Base-by-base conservation (phyloP, 2,797 vertebrate genomes). In the Morus bassanus region DNA sequence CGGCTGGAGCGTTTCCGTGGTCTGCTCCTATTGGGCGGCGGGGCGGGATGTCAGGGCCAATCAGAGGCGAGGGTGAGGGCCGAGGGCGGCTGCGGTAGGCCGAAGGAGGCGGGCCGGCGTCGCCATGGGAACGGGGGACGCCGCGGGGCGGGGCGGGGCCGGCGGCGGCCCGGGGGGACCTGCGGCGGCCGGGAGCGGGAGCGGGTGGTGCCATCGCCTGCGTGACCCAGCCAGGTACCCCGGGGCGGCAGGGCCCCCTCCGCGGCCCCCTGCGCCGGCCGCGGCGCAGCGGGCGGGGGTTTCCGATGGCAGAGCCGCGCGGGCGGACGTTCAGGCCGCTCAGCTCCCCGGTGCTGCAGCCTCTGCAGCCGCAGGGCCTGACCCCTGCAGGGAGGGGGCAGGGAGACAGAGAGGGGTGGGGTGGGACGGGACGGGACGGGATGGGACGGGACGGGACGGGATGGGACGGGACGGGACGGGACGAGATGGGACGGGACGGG, bases 41-140 rank as follows among this genome's bases (percentile, higher is more conserved):
- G 5, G 2, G 2, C 0, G 4, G 11, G 6, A 7, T 0, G 0
- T 0, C 3, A 1, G 0, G 64, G 3, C 94, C 92, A 96, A 79
- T 96, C 57, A 59, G 35, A 0, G 70, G 31, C 7, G 33, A 19
- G 24, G 6, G 15, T 10, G 22, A 10, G 22, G 31, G 35, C 28
- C 2, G 22, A 1, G 77, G 45, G 10, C 15, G 24, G 41, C 61
- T 11, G 69, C 11, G 13, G 14, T 1, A 6, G 9, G 4, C 4
- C 3, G 4, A 3, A 19, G 18, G 37, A 1, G 3, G 31, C 1
- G 6, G 1, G 6, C 3, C 5, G 17, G 25, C 2, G 93, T 98
- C 56, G 56, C 97, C 89, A 83, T 84, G 90, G 97, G 31, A 95
- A 97, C 96, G 7, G 3, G 73, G 33, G 96, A 97, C 96, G 98